Conservation (phyloP, 1,140 invertebrate species). For the Maconellicoccus hirsutus region DNA sequence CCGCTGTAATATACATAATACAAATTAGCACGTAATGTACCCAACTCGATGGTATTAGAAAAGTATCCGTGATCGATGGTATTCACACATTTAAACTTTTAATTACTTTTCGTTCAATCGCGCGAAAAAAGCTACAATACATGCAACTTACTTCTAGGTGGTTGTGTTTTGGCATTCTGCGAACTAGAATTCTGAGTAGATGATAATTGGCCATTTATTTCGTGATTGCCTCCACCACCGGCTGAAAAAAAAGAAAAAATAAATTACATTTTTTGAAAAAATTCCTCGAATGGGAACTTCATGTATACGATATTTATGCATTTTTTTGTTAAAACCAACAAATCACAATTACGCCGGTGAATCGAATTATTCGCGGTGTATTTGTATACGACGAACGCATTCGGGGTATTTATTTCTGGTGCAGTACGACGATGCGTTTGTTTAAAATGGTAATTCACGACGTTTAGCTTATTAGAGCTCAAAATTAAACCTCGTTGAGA, state of each 20-base stretch:
- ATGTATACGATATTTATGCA: too few relatives aligned
- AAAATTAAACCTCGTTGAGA: constrained; percentile 3
- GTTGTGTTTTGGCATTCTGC: constrained; percentile 1
- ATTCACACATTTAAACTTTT: not conserved
- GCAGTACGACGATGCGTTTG: too few relatives aligned
- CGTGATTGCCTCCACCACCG: not conserved
- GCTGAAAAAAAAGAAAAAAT: constrained; percentile 2
- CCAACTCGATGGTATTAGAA: too few relatives aligned
- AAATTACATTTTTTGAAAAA: too few relatives aligned
- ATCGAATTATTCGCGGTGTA: too few relatives aligned
- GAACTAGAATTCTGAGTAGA: not conserved
- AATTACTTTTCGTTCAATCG: not conserved
- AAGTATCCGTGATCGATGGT: too few relatives aligned
- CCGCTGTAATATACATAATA: not conserved
- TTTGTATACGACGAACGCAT: too few relatives aligned
- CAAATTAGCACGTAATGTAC: not conserved
- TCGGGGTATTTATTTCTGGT: too few relatives aligned
- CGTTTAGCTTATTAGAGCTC: constrained; percentile 10
- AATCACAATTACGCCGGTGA: too few relatives aligned
- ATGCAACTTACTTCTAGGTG: not conserved
- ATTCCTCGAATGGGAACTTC: too few relatives aligned
- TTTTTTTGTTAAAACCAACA: too few relatives aligned
- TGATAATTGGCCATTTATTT: constrained; percentile 14
- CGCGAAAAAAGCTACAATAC: too few relatives aligned
- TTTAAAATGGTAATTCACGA: not conserved